Percentiles rank a stretch among this genome's conserved stretches.
phyloP scores from a whole-genome alignment of 1,140 invertebrate genomes.

The Drosophila tani region DNA sequence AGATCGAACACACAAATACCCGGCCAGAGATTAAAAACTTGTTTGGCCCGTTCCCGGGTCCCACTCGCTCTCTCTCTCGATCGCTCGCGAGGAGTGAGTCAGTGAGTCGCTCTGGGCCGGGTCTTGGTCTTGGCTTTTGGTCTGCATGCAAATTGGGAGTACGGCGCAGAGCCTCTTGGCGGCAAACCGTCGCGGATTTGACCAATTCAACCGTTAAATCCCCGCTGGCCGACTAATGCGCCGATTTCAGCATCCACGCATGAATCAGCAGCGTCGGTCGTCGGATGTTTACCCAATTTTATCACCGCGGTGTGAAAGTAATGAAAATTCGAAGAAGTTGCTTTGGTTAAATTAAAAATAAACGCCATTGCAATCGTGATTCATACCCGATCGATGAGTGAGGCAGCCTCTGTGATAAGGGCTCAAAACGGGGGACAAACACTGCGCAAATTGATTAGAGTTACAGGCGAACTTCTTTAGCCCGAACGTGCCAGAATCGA shows the following conservation, averaged over 20 bases:
- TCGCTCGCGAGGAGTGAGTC: not conserved
- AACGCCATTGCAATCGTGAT: conserved; percentile 37
- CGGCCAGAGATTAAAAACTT: conserved; percentile 41
- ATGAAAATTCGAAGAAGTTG: conserved; percentile 66
- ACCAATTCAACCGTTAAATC: conserved; percentile 31
- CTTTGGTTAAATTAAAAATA: conserved; percentile 34
- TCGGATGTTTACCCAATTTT: conserved; percentile 72
- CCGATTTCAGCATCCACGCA: conserved; percentile 21
- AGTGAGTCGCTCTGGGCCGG: conserved; percentile 22
- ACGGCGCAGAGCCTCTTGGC: conserved; percentile 20
- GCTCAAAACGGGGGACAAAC: conserved; percentile 10
- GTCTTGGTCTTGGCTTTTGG: conserved; percentile 5
- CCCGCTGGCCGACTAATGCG: conserved; percentile 8
- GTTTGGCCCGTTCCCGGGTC: conserved; percentile 41
- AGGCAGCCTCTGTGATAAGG: conserved; percentile 29
- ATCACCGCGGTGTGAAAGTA: conserved; percentile 45
- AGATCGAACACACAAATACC: conserved; percentile 29
- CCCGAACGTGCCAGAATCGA: not conserved
- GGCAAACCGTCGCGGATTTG: conserved; percentile 25
- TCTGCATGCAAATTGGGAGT: conserved; percentile 56
- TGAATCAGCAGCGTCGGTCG: conserved; percentile 24
- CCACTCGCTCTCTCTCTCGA: conserved; percentile 1
- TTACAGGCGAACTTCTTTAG: not conserved
- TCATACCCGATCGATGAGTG: conserved; percentile 55
- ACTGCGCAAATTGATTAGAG: conserved; percentile 35